Evolutionary conservation across 2,888 invertebrate genomes (phyloP).

Genomic region (Drosophila cracens): DNA sequence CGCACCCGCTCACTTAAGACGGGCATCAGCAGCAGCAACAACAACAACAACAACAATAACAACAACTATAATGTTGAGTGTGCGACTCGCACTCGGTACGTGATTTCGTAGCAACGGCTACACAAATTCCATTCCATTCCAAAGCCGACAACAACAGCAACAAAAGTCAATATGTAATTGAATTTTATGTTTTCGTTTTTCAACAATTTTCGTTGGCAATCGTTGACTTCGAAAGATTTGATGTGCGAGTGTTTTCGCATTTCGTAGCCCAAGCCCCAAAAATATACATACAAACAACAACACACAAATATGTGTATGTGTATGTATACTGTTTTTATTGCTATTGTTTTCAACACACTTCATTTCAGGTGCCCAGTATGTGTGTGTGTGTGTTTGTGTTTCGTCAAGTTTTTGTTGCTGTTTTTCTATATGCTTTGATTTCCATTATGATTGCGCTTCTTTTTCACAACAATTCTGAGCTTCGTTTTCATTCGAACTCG

Average conservation of each 20-base stretch:
- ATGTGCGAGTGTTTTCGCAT: conserved; percentile 44
- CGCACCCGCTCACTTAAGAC: conserved; percentile 66
- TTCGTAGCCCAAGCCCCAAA: conserved; percentile 32
- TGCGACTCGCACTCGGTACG: conserved; percentile 47
- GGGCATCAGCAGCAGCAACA: conserved; percentile 30
- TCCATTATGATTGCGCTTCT: conserved; percentile 63
- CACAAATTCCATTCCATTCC: conserved; percentile 64
- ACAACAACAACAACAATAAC: conserved; percentile 22
- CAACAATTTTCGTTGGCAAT: conserved; percentile 58
- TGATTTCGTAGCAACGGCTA: conserved; percentile 61
- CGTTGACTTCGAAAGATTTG: conserved; percentile 60
- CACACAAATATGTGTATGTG: background rate
- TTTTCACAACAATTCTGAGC: conserved; percentile 58
- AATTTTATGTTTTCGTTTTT: conserved; percentile 65
- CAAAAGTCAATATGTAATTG: conserved; percentile 58
- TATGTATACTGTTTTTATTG: conserved; percentile 22
- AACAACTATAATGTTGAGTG: conserved; percentile 26
- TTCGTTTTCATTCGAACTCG: conserved; percentile 65
- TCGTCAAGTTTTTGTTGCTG: conserved; percentile 27
- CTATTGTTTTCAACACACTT: conserved; percentile 53
- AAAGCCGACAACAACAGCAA: conserved; percentile 44
- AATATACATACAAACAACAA: background rate
- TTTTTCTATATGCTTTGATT: conserved; percentile 52
- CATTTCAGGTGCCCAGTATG: conserved; percentile 29
- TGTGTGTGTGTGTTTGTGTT: conserved; percentile 10